Percentiles rank a stretch among this genome's conserved stretches.
Evolutionary conservation across 2,888 invertebrate genomes (phyloP).

Genomic region (Cyclophora albipunctata): DNA sequence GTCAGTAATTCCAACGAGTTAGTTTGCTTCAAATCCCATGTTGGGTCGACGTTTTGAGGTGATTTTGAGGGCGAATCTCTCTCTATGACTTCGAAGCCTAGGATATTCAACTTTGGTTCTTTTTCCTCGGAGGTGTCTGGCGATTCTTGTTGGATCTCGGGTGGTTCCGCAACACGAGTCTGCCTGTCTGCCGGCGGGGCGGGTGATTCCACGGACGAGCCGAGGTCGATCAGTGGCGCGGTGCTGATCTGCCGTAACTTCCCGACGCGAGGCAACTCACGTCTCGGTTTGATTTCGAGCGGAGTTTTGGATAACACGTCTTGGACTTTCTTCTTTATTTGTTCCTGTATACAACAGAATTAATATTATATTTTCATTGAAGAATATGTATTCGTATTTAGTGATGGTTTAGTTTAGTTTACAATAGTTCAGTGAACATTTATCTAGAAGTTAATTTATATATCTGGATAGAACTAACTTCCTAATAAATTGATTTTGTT

Average conservation of each 20-base stretch:
- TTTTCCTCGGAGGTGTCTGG: conserved; percentile 11
- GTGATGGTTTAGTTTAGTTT: too few relatives aligned
- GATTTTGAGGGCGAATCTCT: conserved; percentile 50
- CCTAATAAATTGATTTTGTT: too few relatives aligned
- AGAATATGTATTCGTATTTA: conserved; percentile 1
- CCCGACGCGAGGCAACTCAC: conserved; percentile 49
- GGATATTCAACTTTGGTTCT: conserved; percentile 43
- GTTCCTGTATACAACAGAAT: conserved; percentile 65
- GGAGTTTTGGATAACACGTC: conserved; percentile 84
- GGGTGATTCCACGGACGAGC: conserved; percentile 7
- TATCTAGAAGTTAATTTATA: too few relatives aligned
- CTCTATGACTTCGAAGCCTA: conserved; percentile 49
- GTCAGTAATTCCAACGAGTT: conserved; percentile 73
- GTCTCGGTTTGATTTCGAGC: conserved; percentile 68
- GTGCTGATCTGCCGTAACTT: conserved; percentile 38
- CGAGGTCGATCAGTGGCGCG: conserved; percentile 47
- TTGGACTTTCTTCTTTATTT: conserved; percentile 82
- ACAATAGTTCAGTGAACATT: too few relatives aligned
- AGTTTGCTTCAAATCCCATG: conserved; percentile 52
- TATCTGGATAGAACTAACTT: too few relatives aligned
- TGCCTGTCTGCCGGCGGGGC: not conserved
- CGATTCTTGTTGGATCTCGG: not conserved
- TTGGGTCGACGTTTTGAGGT: conserved; percentile 40
- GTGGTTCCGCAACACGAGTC: not conserved
- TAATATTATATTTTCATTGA: conserved; percentile 17